These are phyloP conservation scores for Agelastica alni DNA, from an alignment of 2,888 invertebrate genomes.

Conservation along the genomic window DNA sequence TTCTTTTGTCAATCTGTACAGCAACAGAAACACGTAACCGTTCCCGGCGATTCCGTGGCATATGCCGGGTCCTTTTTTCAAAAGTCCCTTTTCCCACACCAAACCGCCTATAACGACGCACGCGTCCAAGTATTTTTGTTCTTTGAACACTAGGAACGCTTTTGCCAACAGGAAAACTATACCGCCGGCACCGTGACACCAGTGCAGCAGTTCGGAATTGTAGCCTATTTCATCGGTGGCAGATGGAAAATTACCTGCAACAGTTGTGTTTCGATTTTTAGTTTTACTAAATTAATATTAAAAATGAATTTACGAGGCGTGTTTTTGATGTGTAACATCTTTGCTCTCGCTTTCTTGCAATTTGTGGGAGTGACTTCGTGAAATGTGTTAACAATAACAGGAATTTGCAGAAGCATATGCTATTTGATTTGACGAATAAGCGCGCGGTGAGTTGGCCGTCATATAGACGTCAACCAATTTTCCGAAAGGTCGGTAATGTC, in stretches of 20 bases:
- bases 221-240: slow-evolving; percentile 71
- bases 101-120: slow-evolving; percentile 73
- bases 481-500: no score
- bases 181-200: slow-evolving; percentile 91
- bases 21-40: slow-evolving; percentile 77
- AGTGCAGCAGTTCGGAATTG: slow-evolving; percentile 76
- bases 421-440: no score
- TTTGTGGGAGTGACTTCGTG: no score
- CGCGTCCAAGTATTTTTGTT: slow-evolving; percentile 71
- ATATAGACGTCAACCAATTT: no score
- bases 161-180: slow-evolving; percentile 77
- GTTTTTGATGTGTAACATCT: no score
- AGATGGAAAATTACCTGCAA: slow-evolving; percentile 54
- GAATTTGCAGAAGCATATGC: no score
- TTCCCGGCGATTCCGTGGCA: slow-evolving; percentile 88
- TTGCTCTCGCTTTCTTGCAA: no score
- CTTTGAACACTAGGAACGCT: slow-evolving; percentile 75
- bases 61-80: slow-evolving; percentile 86
- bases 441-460: no score
- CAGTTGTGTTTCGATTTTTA: no score
- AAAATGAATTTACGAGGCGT: no score
- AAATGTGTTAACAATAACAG: no score
- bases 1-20: slow-evolving; percentile 75
- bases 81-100: slow-evolving; percentile 81
- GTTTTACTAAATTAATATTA: no score